phyloP scores from a whole-genome alignment of 30 jellyfish, hydroid and myxozoan species.

The Hydractinia symbiolongicarpus region DNA sequence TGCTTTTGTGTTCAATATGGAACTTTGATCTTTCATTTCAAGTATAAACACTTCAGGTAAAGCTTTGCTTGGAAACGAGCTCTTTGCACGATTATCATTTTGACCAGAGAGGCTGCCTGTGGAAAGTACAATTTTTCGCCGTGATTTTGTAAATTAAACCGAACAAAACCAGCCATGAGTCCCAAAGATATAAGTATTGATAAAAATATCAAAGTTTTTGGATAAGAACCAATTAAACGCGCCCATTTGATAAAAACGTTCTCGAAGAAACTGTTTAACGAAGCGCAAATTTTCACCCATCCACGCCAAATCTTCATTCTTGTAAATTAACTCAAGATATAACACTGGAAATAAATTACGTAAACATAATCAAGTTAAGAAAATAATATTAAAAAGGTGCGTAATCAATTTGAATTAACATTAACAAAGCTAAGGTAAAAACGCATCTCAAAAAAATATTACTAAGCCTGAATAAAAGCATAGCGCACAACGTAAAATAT shows the following conservation, averaged over 20 bases:
- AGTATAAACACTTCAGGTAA: slow-evolving; percentile 44
- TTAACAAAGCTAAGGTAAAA: no score
- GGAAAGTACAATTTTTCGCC: slow-evolving; percentile 64
- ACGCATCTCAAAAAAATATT: no score
- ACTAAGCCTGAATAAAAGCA: no score
- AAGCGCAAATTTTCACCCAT: slow-evolving; percentile 12
- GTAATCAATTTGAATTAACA: no score
- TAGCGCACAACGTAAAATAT: no score
- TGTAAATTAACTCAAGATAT: background rate
- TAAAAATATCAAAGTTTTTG: slow-evolving; percentile 24
- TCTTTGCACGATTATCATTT: slow-evolving; percentile 46
- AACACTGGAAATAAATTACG: no score
- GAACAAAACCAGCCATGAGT: slow-evolving; percentile 52
- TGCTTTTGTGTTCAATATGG: slow-evolving; percentile 29
- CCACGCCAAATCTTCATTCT: slow-evolving; percentile 14
- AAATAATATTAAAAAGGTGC: no score
- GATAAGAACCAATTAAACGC: slow-evolving; percentile 38
- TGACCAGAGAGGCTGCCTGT: slow-evolving; percentile 48
- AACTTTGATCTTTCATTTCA: slow-evolving; percentile 10
- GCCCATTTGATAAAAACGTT: slow-evolving; percentile 43
- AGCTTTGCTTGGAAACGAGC: slow-evolving; percentile 36
- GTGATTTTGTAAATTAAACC: slow-evolving; percentile 49
- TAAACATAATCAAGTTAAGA: no score
- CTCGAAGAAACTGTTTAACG: slow-evolving; percentile 23
- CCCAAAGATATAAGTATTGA: slow-evolving; percentile 40